Evolutionary conservation across 2,113 vertebrate species (phyloP).

Genomic region (Stigmatopora nigra): DNA sequence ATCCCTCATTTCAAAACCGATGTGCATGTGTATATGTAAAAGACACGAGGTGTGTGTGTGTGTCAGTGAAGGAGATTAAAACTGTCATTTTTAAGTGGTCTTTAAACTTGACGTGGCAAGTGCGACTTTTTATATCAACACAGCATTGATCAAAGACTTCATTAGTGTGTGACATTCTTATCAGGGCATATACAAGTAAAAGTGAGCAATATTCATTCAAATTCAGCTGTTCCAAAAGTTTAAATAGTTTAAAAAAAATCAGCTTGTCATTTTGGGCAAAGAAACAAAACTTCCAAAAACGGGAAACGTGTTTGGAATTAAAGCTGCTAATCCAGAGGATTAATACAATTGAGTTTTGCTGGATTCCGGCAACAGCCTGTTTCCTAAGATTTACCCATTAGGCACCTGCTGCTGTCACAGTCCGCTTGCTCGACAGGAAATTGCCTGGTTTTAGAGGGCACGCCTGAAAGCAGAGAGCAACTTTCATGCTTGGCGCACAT

Average conservation of each 20-base stretch:
- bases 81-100: constrained; percentile 44
- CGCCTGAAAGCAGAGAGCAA: constrained; percentile 35
- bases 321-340: constrained; percentile 66
- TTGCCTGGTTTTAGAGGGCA: constrained; percentile 53
- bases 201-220: constrained; percentile 4
- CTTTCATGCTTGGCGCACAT: constrained; percentile 13
- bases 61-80: constrained; percentile 45
- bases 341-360: constrained; percentile 71
- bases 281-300: constrained; percentile 61
- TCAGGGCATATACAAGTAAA: constrained; percentile 31
- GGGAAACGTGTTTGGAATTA: constrained; percentile 59
- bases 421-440: constrained; percentile 51
- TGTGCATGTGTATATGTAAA: constrained; percentile 18
- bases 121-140: constrained; percentile 21
- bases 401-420: constrained; percentile 63
- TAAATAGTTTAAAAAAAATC: constrained; percentile 36
- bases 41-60: constrained; percentile 14
- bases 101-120: constrained; percentile 21
- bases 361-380: constrained; percentile 64
- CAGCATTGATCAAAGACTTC: constrained; percentile 40
- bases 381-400: constrained; percentile 64
- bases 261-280: constrained; percentile 46
- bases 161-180: constrained; percentile 34
- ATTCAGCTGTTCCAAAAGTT: background rate
- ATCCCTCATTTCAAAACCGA: constrained; percentile 55